Base-by-base conservation (phyloP, 1,140 invertebrate species). In the Neuroterus valhalla region DNA sequence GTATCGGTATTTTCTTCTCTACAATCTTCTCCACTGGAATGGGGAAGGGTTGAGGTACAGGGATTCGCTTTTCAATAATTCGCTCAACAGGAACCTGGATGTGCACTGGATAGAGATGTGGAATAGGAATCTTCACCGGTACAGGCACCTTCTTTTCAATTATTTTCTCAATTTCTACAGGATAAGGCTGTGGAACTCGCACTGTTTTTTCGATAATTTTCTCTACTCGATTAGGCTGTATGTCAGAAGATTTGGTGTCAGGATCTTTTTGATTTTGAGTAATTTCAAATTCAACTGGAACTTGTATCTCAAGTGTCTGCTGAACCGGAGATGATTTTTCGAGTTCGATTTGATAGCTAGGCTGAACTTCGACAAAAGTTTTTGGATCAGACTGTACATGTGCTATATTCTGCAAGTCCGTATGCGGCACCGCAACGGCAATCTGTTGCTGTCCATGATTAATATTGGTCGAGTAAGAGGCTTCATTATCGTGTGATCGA, bases 71-170 rank as follows among this genome's bases (percentile, higher is more conserved):
- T 17, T 89, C 90, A 89, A 89, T 1, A 48, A 48, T 48, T 48
- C 46, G n/a, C 3, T 48, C 46, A 8, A 48, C 84, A 2, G 78
- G 78, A n/a, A 68, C 11, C 15, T 72, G 70, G 17, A 75, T 52
- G 15, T 79, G 81, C 10, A 92, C 86, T 0, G 90, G 88, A 48
- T 82, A 72, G 23, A 91, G 91, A 78, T 91, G 92, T 0, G 83
- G 68, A 19, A 79, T 80, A n/a, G 83, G 68, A 19, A 79, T 80
- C 19, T 55, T 6, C 5, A 55, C 11, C 12, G 19, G 50, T n/a
- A n/a, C 87, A 2, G 89, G 89, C 14, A 92, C 88, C 15, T 82
- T 82, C 42, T 78, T 78, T 31, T 82, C 81, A 2, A 81, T 62
- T 23, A 80, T 76, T 14, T 84, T 84, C n/a, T 84, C 78, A 3